Evolutionary conservation across 2,888 invertebrate genomes (phyloP), one percentile per base, ranked within the genome.

Genomic region (Eretmocerus hayati): DNA sequence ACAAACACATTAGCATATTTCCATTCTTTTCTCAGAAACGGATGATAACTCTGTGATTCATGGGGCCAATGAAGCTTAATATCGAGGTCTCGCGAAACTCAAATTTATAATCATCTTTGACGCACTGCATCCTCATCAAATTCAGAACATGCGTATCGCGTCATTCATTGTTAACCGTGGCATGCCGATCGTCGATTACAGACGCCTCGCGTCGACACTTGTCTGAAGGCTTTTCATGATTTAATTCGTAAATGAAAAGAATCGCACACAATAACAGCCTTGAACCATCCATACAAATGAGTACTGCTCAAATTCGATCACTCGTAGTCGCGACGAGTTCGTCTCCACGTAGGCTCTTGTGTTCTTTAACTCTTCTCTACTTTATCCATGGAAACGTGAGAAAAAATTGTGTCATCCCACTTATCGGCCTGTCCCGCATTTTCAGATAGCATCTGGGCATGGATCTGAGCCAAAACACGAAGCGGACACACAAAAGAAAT

Each of bases 121-220:
- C n/a, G n/a, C n/a, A n/a, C n/a, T n/a, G n/a, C n/a, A 11, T 11
- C 11, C 26, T 26, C 26, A 26, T 26, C 11, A 11, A 26, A 26
- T 26, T 6, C 26, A 26, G 6, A 26, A 26, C 26, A 26, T 6
- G 26, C 26, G n/a, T n/a, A n/a, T n/a, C n/a, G 26, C 26, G 26
- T 6, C 26, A 11, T 11, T 26, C 26, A 11, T 26, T 26, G 6
- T 26, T 30, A 11, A 30, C 19, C 45, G 21, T 35, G 31, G 5
- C n/a, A 40, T 42, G 32, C 39, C 31, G 52, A 42, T 51, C 57
- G 50, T 50, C 52, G 46, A 48, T 52, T 16, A 42, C 46, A 50
- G 48, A 21, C 63, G 64, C 63, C 51, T 63, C 58, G 62, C 59
- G 63, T 65, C 65, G 64, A 66, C 62, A 35, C 35, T 35, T 35